A percentile compares a stretch with the other conserved stretches of the same genome.
These are phyloP conservation scores for Tympanoctomys barrerae DNA, from an alignment of 2,797 vertebrate genomes.

Conservation along the genomic window DNA sequence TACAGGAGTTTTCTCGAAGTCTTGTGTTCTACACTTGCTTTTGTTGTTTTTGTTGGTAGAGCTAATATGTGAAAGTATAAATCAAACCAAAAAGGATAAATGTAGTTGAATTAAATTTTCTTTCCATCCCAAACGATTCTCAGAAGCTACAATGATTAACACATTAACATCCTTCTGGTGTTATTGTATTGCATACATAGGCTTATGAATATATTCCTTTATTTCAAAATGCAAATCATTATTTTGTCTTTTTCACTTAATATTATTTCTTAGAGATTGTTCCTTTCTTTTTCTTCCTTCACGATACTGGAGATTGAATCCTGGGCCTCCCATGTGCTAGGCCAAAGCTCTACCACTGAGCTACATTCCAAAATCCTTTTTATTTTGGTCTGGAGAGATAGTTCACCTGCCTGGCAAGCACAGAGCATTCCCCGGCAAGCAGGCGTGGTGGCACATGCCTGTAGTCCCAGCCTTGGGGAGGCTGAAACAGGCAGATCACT, in stretches of 20 bases:
- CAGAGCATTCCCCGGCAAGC: no score
- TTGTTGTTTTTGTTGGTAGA: constrained; percentile 44
- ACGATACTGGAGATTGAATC: not conserved
- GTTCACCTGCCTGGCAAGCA: no score
- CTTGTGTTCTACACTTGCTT: constrained; percentile 45
- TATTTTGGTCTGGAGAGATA: not conserved
- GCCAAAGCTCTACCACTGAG: not conserved
- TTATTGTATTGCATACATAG: constrained; percentile 25
- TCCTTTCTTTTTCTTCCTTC: no score
- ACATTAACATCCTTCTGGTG: constrained; percentile 13
- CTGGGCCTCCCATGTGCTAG: not conserved
- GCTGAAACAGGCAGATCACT: no score
- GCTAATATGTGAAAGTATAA: constrained; percentile 24
- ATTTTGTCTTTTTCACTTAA: constrained; percentile 43
- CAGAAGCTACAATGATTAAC: not conserved
- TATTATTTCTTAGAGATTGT: not conserved
- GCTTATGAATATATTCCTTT: not conserved
- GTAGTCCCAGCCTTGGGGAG: no score
- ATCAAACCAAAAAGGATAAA: not conserved
- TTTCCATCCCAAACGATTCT: constrained; percentile 12
- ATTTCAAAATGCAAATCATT: constrained; percentile 3
- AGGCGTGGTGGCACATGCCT: no score
- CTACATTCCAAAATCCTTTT: not conserved
- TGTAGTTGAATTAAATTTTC: constrained; percentile 15
- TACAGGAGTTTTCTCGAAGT: constrained; percentile 41